Percentiles rank a stretch among this genome's conserved stretches.
Conservation (phyloP, 2,797 vertebrate genomes). For the Lepilemur septentrionalis region DNA sequence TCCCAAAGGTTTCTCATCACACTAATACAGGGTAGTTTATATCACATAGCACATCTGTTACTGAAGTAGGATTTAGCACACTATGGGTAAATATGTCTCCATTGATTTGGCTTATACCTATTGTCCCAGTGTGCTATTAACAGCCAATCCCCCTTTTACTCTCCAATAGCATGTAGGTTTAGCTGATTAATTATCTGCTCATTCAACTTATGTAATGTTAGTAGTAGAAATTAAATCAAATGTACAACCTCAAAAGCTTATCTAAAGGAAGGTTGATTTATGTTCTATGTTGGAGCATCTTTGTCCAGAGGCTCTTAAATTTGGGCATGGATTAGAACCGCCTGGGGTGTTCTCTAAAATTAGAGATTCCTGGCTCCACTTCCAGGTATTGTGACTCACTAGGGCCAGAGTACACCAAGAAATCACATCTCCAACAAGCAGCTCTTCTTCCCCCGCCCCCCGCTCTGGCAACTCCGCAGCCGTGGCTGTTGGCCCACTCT, state of each 20-base stretch:
- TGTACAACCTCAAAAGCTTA: background rate
- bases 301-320: background rate
- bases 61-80: background rate
- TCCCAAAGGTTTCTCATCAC: background rate
- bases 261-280: background rate
- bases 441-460: background rate
- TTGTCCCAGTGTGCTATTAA: background rate
- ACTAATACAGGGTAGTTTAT: background rate
- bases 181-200: background rate
- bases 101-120: background rate
- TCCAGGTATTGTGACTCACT: background rate
- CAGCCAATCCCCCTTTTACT: background rate
- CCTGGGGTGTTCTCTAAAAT: background rate
- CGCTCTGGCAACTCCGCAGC: background rate
- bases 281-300: background rate
- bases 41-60: background rate
- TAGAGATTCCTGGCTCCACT: background rate
- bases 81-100: background rate
- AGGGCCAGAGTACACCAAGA: background rate
- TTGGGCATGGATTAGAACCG: background rate
- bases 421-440: background rate
- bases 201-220: background rate
- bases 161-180: background rate
- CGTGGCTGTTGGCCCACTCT: background rate
- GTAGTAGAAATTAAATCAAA: constrained; percentile 33